phyloP scores from a whole-genome alignment of 53 echinoderm and acorn worm genomes.

The Apostichopus leukothele region DNA sequence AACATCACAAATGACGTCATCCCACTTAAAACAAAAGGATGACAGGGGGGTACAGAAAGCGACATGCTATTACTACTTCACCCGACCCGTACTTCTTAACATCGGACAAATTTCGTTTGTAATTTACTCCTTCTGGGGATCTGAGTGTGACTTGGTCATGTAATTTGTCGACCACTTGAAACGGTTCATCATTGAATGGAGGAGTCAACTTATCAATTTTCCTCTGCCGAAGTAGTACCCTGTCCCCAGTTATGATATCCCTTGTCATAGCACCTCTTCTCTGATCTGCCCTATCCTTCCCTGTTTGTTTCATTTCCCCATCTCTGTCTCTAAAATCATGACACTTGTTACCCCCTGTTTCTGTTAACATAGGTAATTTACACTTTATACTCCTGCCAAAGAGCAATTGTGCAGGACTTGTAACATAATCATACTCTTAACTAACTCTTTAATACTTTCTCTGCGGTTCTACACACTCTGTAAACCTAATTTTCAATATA shows the following conservation, averaged over 20 bases:
- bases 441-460: too few species aligned
- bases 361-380: slow-evolving; percentile 51
- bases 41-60: too few species aligned
- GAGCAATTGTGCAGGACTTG: slow-evolving; percentile 60
- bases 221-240: slow-evolving; percentile 54
- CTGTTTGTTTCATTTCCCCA: slow-evolving; percentile 54
- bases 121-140: slow-evolving; percentile 52
- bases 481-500: too few species aligned
- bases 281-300: slow-evolving; percentile 51
- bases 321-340: slow-evolving; percentile 42
- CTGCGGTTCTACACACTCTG: too few species aligned
- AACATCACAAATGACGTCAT: too few species aligned
- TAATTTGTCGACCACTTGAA: slow-evolving; percentile 51
- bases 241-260: slow-evolving; percentile 52
- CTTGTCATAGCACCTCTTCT: slow-evolving; percentile 49
- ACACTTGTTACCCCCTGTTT: neutral
- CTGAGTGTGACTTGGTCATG: neutral
- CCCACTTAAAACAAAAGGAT: too few species aligned
- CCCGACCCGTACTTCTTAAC: slow-evolving; percentile 17
- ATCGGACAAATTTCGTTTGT: slow-evolving; percentile 49
- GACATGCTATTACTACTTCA: too few species aligned
- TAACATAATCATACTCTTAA: too few species aligned
- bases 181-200: slow-evolving; percentile 59
- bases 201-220: slow-evolving; percentile 56
- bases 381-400: slow-evolving; percentile 56